These are phyloP conservation scores for Oncorhynchus tshawytscha DNA, from an alignment of 2,113 vertebrate genomes.

Conservation along the genomic window DNA sequence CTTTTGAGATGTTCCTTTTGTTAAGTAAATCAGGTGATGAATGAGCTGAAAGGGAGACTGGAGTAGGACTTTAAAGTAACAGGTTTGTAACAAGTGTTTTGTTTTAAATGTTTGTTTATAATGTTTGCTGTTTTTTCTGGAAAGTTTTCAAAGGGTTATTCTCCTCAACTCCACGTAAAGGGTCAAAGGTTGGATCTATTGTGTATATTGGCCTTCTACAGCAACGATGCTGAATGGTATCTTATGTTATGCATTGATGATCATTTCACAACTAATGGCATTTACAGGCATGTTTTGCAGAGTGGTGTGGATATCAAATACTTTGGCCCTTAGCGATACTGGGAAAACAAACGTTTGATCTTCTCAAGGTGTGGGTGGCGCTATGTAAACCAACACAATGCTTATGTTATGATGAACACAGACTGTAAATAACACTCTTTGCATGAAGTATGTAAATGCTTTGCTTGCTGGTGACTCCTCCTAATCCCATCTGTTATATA, in stretches of 20 bases:
- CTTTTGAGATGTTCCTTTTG: too few species aligned
- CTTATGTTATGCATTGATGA: too few species aligned
- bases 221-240: too few species aligned
- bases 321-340: not conserved
- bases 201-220: too few species aligned
- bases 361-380: not conserved
- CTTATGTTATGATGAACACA: constrained; percentile 28
- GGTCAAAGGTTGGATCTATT: too few species aligned
- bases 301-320: not conserved
- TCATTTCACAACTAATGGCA: not conserved
- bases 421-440: constrained; percentile 49
- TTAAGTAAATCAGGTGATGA: too few species aligned
- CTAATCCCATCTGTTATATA: constrained; percentile 53
- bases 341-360: too few species aligned
- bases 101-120: not conserved
- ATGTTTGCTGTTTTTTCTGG: too few species aligned
- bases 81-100: not conserved
- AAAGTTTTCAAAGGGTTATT: not conserved
- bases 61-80: not conserved
- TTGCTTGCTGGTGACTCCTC: constrained; percentile 36
- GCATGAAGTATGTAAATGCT: constrained; percentile 54
- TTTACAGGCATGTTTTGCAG: not conserved
- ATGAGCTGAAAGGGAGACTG: too few species aligned
- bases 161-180: too few species aligned
- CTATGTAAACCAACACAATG: not conserved